Base-by-base conservation (phyloP, 2,888 invertebrate species). In the Drosophila cognata region DNA sequence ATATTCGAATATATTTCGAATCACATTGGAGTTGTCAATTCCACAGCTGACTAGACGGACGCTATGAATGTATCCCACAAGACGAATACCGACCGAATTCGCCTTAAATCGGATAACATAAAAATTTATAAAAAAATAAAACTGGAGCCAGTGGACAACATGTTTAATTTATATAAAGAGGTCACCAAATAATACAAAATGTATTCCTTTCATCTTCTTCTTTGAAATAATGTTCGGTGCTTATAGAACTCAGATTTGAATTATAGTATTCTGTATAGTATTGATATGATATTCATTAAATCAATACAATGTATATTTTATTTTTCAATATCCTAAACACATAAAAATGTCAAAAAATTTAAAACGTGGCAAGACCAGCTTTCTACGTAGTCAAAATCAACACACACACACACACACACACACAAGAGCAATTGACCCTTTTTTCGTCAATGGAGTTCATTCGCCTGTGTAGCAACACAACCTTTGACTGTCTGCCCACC, bases 391-490 rank as follows among this genome's bases (percentile, higher is more conserved):
- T 29, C 35, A 48, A 28, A n/a, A 50, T 50, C 8, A 33, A 41
- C 41, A 29, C 21, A 57, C 21, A 51, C 18, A 48, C 21, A 36
- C 52, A 52, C 13, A 46, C 33, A 21, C 25, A 46, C 46, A 56
- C 21, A 38, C 29, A 43, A 18, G 6, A n/a, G 16, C 13, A 38
- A 58, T 78, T 75, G 67, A 85, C 81, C 86, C 70, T 80, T 81
- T 88, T 74, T 66, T 70, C 28, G 50, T 5, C 4, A 41, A 29
- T 21, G 57, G 48, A 73, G 84, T 86, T 83, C 79, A 75, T 83
- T 88, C 76, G 67, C 84, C 79, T 82, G 59, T 50, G 62, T 21
- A 59, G 51, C 71, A 74, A 68, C 55, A 57, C 46, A 68, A 66
- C 76, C 66, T 66, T 71, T 67, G 58, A 41, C 60, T 52, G 31